phyloP scores from a whole-genome alignment of 2,888 invertebrate genomes.

The Falcaria lacertinaria region DNA sequence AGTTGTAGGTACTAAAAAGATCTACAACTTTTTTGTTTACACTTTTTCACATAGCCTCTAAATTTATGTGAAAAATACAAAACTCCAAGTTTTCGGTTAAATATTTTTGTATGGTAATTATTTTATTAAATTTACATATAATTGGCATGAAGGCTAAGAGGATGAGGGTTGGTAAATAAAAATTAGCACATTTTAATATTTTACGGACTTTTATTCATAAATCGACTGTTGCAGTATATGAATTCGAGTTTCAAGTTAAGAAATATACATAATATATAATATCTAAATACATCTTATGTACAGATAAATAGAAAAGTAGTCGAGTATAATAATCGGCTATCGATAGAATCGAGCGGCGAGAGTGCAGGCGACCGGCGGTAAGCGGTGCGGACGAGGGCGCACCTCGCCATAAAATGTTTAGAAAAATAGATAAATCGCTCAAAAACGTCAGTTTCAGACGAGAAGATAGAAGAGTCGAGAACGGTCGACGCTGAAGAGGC shows the following conservation, averaged over 20 bases:
- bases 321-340: slow-evolving; percentile 77
- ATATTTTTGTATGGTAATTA: too few relatives aligned
- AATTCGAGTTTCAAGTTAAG: slow-evolving; percentile 77
- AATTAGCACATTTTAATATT: slow-evolving; percentile 35
- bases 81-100: too few relatives aligned
- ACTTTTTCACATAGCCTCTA: too few relatives aligned
- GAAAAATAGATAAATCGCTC: slow-evolving; percentile 80
- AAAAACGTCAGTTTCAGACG: slow-evolving; percentile 78
- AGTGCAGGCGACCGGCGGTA: slow-evolving; percentile 76
- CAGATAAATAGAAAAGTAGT: slow-evolving; percentile 79
- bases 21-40: too few relatives aligned
- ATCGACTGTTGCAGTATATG: slow-evolving; percentile 78
- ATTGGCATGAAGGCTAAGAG: not conserved
- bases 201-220: slow-evolving; percentile 73
- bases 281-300: slow-evolving; percentile 80
- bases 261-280: slow-evolving; percentile 79
- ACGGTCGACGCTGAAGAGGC: slow-evolving; percentile 42
- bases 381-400: slow-evolving; percentile 77
- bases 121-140: too few relatives aligned
- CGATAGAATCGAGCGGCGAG: slow-evolving; percentile 77
- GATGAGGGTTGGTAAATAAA: slow-evolving; percentile 13
- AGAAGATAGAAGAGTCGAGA: slow-evolving; percentile 66
- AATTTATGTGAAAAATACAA: too few relatives aligned
- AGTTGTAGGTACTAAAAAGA: too few relatives aligned
- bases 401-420: slow-evolving; percentile 78